A percentile compares a stretch with the other conserved stretches of the same genome.
Conservation (phyloP, 2,797 vertebrate genomes). For the Avahi laniger region DNA sequence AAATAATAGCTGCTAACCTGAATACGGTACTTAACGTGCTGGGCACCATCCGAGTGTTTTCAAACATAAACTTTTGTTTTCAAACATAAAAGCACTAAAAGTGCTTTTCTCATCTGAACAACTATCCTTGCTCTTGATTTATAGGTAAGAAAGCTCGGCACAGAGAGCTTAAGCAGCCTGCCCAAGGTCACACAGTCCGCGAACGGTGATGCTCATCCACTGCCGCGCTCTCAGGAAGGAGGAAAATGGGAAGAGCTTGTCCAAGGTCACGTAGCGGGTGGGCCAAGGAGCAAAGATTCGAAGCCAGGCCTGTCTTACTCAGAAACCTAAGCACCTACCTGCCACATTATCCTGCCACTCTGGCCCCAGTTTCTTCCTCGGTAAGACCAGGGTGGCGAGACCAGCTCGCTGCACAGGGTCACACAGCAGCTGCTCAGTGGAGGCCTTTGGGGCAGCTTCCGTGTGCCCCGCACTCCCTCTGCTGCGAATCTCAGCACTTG, state of each 20-base stretch:
- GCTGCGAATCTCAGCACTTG: not conserved
- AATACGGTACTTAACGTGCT: not conserved
- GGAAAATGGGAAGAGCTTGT: not conserved
- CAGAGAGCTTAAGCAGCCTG: not conserved
- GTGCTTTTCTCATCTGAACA: not conserved
- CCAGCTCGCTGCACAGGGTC: not conserved
- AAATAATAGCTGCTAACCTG: not conserved
- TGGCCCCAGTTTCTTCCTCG: too few relatives aligned
- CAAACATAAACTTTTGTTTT: not conserved
- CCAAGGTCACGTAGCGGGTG: not conserved
- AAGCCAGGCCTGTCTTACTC: not conserved
- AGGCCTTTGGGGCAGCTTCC: not conserved
- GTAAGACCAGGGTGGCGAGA: not conserved
- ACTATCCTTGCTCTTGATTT: not conserved
- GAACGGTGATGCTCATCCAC: not conserved
- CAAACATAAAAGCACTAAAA: not conserved
- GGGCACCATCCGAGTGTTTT: not conserved
- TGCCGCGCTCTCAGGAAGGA: not conserved
- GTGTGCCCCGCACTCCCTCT: not conserved
- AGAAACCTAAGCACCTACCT: not conserved
- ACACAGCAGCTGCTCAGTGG: fast-evolving
- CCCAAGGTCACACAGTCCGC: not conserved
- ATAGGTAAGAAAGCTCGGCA: not conserved
- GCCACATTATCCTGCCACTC: not conserved
- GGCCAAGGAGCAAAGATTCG: not conserved